phyloP scores from a whole-genome alignment of 2,797 vertebrate genomes.

The Pagetopsis macropterus region DNA sequence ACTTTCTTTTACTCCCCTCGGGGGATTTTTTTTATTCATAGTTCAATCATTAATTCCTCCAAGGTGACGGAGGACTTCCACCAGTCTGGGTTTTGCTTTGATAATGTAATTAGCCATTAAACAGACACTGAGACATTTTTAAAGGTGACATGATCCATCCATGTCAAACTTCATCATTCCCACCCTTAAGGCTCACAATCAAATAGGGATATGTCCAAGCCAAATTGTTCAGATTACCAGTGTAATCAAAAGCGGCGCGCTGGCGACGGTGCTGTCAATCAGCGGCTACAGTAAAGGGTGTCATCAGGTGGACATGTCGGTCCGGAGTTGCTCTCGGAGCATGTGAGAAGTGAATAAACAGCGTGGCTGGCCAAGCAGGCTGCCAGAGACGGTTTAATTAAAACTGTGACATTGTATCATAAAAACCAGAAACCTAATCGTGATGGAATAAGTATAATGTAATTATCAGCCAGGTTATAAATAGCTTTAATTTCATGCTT shows the following conservation, averaged over 20 bases:
- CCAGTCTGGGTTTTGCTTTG: constrained; percentile 42
- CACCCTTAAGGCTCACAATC: constrained; percentile 53
- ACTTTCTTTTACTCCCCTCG: constrained; percentile 62
- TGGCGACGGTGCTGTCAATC: constrained; percentile 56
- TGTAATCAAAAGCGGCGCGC: constrained; percentile 45
- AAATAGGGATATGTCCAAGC: constrained; percentile 54
- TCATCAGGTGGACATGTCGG: constrained; percentile 58
- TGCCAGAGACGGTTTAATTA: constrained; percentile 81
- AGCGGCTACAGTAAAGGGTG: constrained; percentile 41
- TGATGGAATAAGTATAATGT: constrained; percentile 83
- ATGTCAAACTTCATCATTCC: constrained; percentile 52
- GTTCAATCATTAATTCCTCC: constrained; percentile 72
- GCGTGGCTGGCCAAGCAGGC: constrained; percentile 61
- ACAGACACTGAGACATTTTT: constrained; percentile 50
- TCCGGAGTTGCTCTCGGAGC: constrained; percentile 48
- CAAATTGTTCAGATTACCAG: constrained; percentile 68
- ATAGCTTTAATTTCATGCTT: constrained; percentile 86
- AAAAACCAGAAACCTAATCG: constrained; percentile 82
- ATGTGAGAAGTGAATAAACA: constrained; percentile 73
- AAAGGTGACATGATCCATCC: constrained; percentile 58
- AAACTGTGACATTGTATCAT: constrained; percentile 82
- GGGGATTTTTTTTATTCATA: constrained; percentile 60
- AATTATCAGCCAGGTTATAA: constrained; percentile 84
- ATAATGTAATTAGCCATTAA: constrained; percentile 67
- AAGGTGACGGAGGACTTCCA: constrained; percentile 59